These are phyloP conservation scores for Hyles vespertilio DNA, from an alignment of 1,140 invertebrate species.

Conservation along the genomic window DNA sequence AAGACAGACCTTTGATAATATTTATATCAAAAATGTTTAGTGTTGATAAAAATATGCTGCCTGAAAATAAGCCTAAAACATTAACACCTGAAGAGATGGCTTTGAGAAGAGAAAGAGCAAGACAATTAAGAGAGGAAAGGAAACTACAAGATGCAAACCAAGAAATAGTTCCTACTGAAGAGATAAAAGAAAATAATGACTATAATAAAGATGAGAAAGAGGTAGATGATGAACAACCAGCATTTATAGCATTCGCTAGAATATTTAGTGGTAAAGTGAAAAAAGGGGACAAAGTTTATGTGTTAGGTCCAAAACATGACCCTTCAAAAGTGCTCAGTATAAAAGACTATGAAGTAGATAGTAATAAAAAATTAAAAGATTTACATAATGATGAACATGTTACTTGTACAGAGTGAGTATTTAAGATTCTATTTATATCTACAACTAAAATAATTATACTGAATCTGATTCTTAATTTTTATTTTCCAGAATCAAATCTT, in stretches of 20 bases:
- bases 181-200: slow-evolving; percentile 62
- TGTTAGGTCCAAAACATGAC: slow-evolving; percentile 94
- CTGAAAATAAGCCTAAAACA: slow-evolving; percentile 83
- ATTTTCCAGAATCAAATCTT: slow-evolving; percentile 61
- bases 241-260: slow-evolving; percentile 94
- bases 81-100: slow-evolving; percentile 87
- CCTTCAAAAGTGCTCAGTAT: slow-evolving; percentile 78
- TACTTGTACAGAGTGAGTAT: slow-evolving; percentile 67
- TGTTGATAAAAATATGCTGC: slow-evolving; percentile 82
- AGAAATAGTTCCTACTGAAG: slow-evolving; percentile 48
- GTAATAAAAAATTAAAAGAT: slow-evolving; percentile 79
- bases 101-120: slow-evolving; percentile 81
- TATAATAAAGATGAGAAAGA: slow-evolving; percentile 44
- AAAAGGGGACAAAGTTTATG: slow-evolving; percentile 87
- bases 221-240: slow-evolving; percentile 76
- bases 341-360: slow-evolving; percentile 72
- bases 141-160: slow-evolving; percentile 66
- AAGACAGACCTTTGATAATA: slow-evolving; percentile 86
- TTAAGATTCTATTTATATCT: slow-evolving; percentile 10
- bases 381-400: slow-evolving; percentile 79
- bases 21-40: slow-evolving; percentile 98
- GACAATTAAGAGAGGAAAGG: slow-evolving; percentile 78
- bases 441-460: neutral
- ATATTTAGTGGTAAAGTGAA: slow-evolving; percentile 93
- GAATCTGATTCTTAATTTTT: slow-evolving; percentile 6